These are phyloP conservation scores for Neosilurus mollespiculum DNA, from an alignment of 2,797 vertebrate species.

Conservation along the genomic window DNA sequence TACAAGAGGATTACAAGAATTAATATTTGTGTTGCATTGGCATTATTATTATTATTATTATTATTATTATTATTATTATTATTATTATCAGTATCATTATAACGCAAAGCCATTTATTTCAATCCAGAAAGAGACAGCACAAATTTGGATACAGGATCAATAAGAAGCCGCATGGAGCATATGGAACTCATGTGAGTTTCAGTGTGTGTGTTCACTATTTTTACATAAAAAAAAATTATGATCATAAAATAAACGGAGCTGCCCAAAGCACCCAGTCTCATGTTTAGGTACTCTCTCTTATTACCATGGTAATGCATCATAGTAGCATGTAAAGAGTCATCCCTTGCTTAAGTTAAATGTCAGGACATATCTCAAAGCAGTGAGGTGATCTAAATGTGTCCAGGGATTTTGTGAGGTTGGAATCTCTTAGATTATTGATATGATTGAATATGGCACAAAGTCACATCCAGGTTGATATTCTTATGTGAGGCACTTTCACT, in stretches of 20 bases:
- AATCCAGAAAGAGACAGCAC: background rate
- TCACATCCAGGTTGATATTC: conserved; percentile 10
- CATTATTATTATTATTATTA: background rate
- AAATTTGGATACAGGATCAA: background rate
- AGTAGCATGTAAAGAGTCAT: conserved; percentile 26
- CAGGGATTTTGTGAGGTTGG: conserved; percentile 30
- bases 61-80: too few relatives aligned
- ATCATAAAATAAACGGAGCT: conserved; percentile 13
- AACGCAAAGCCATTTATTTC: background rate
- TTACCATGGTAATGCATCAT: conserved; percentile 33
- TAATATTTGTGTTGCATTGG: background rate
- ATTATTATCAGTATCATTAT: too few relatives aligned
- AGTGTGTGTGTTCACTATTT: background rate
- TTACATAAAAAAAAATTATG: background rate
- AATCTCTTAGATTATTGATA: conserved; percentile 34
- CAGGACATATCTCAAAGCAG: conserved; percentile 27
- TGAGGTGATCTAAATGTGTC: conserved; percentile 32
- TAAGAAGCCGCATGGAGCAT: background rate
- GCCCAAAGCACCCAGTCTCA: conserved; percentile 24
- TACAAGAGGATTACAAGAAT: conserved; percentile 1
- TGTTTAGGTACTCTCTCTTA: conserved; percentile 18
- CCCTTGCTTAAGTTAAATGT: conserved; percentile 49
- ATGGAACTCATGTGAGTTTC: background rate
- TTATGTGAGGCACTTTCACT: conserved; percentile 1
- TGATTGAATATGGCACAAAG: conserved; percentile 19